Conservation (phyloP, 2,888 invertebrate genomes). For the Drepanosiphum platanoidis region DNA sequence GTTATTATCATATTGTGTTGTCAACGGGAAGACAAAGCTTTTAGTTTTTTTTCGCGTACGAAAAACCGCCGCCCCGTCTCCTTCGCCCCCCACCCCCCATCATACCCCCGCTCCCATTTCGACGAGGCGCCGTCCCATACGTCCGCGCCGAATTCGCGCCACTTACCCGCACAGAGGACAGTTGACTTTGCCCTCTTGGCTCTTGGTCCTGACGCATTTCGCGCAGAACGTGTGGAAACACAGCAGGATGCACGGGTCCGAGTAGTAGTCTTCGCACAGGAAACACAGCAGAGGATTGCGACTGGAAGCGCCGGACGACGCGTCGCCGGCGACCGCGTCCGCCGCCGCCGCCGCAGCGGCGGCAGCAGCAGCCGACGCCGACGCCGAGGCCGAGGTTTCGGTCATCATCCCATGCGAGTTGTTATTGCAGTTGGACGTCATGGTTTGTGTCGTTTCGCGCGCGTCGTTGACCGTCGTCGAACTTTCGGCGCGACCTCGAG, state of each 20-base stretch:
- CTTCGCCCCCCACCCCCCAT: too few species aligned
- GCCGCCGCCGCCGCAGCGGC: neutral
- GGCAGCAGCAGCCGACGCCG: neutral
- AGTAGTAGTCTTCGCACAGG: constrained; percentile 76
- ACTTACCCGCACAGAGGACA: constrained; percentile 77
- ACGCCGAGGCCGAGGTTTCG: neutral
- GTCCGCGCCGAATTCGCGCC: neutral
- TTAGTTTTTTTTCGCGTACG: too few species aligned
- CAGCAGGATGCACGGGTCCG: constrained; percentile 75
- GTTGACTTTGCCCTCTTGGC: constrained; percentile 72
- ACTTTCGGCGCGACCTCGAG: neutral
- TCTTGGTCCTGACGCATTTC: constrained; percentile 73
- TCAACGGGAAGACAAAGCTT: too few species aligned
- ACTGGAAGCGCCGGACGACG: constrained; percentile 1
- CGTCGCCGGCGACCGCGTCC: neutral
- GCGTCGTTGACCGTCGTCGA: neutral
- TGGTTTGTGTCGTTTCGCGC: neutral
- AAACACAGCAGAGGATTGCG: constrained; percentile 72
- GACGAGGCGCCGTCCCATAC: too few species aligned
- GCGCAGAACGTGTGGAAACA: constrained; percentile 80
- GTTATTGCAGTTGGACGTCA: neutral
- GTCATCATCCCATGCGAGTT: neutral
- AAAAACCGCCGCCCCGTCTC: too few species aligned
- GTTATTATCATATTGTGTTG: too few species aligned
- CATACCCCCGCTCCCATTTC: too few species aligned